Percentiles rank a stretch among this genome's conserved stretches.
These are phyloP conservation scores for Drosophila sp. DNA, from an alignment of 1,140 invertebrate genomes.

Conservation along the genomic window DNA sequence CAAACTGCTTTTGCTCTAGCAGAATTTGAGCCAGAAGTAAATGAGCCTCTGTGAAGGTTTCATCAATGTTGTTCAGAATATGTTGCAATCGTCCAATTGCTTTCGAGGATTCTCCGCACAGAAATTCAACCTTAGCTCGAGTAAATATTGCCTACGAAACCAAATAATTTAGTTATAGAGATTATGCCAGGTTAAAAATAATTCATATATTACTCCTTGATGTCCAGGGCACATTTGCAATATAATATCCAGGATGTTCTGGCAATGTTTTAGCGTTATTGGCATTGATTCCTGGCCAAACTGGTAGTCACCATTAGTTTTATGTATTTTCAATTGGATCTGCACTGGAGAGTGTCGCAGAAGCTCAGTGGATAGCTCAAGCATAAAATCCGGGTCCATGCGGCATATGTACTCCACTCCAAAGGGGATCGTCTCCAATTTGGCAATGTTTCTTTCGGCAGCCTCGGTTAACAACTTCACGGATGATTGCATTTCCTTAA, in stretches of 20 bases:
- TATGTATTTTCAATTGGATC: conserved; percentile 83
- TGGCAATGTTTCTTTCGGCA: conserved; percentile 87
- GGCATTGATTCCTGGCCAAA: conserved; percentile 81
- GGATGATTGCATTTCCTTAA: conserved; percentile 85
- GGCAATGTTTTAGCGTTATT: conserved; percentile 83
- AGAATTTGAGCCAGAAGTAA: conserved; percentile 95
- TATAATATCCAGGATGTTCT: conserved; percentile 89
- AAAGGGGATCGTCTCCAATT: conserved; percentile 87
- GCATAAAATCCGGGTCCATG: conserved; percentile 93
- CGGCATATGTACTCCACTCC: conserved; percentile 89
- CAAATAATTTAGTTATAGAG: neutral
- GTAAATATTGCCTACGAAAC: conserved; percentile 86
- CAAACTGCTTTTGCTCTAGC: conserved; percentile 88
- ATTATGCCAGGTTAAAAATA: neutral
- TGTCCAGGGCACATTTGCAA: conserved; percentile 92
- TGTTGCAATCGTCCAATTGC: conserved; percentile 88
- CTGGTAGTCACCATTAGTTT: conserved; percentile 19
- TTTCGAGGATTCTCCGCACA: conserved; percentile 89
- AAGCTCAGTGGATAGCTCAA: conserved; percentile 91
- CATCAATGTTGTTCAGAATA: conserved; percentile 89
- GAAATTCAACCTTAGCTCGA: conserved; percentile 91
- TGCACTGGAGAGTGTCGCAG: conserved; percentile 89
- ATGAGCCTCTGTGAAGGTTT: conserved; percentile 91
- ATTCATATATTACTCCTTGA: conserved; percentile 30
- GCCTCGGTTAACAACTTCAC: conserved; percentile 88